Evolutionary conservation across 2,113 vertebrate species (phyloP).

Genomic region (Dendropsophus ebraccatus): DNA sequence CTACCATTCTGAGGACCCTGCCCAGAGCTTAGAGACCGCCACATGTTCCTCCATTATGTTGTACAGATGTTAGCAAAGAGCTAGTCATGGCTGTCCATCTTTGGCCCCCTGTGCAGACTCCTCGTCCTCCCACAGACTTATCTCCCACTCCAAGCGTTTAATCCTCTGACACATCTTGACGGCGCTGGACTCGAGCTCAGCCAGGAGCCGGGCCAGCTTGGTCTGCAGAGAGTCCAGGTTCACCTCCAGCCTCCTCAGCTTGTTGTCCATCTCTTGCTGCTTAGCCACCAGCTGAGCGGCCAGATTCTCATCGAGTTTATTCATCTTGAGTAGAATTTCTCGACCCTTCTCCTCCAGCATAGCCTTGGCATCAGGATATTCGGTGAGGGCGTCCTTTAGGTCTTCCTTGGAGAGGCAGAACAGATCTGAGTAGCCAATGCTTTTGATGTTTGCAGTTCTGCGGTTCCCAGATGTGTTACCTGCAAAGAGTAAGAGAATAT

Average conservation of each 20-base stretch:
- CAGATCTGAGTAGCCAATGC: constrained; percentile 90
- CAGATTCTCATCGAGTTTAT: constrained; percentile 74
- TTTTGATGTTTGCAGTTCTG: constrained; percentile 91
- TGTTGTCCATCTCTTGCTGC: constrained; percentile 68
- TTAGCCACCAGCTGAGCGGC: constrained; percentile 65
- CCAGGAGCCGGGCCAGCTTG: constrained; percentile 83
- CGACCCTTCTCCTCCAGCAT: constrained; percentile 88
- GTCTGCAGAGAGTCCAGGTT: constrained; percentile 81
- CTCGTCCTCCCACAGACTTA: constrained; percentile 50
- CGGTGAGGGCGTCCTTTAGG: constrained; percentile 80
- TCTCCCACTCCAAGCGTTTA: constrained; percentile 76
- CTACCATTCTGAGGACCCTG: too few relatives aligned
- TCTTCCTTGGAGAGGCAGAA: constrained; percentile 93
- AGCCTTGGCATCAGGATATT: constrained; percentile 84
- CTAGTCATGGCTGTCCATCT: not conserved
- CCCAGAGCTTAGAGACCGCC: too few relatives aligned
- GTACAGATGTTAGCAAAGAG: not conserved
- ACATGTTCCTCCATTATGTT: not conserved
- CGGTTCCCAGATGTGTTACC: constrained; percentile 91
- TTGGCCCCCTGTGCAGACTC: not conserved
- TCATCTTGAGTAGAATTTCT: constrained; percentile 87
- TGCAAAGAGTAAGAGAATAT: constrained; percentile 62
- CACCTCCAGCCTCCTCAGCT: constrained; percentile 70
- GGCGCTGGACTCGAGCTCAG: constrained; percentile 83
- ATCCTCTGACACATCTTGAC: constrained; percentile 79